Base-by-base conservation (phyloP, 1,140 invertebrate genomes). In the Ceratosolen fusciceps region DNA sequence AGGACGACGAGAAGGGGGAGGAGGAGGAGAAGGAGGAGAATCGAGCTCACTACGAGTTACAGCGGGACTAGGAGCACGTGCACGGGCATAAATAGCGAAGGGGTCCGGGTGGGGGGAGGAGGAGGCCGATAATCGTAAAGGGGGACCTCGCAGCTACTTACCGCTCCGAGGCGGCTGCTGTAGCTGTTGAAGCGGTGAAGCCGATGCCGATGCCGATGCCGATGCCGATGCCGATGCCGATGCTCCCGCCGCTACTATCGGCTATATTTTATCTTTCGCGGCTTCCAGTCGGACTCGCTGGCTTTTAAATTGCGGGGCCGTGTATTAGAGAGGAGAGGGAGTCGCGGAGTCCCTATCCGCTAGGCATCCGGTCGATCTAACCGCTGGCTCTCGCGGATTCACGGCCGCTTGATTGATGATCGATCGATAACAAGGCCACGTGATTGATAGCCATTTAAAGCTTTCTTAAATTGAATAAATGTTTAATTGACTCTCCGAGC, bases 401-500 rank as follows among this genome's bases (percentile, higher is more conserved):
- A 29, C 34, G 49, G 31, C 10, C 24, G 19, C 0, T 62, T 70
- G 58, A 73, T 60, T 37, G 68, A 71, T 78, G 76, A 60, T 7
- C 56, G 26, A 78, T 78, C 70, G 70, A 65, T 54, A 26, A 16
- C 21, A 31, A 29, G 31, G 24, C 67, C 72, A 65, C 10, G 62
- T 80, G 77, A 78, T 62, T 58, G 79, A 83, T 81, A 19, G 75
- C 10, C 29, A 71, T 77, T 77, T 77, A 77, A 77, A 70, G 75
- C 8, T 56, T 58, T 54, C 26, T 37, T 21, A 68, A 77, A 77
- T 77, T 77, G 52, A 58, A 77, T 77, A 67, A 77, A 70, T 54
- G 29, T 60, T 76, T 74, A 74, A 74, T 74, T 74, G 72, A 74
- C 56, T 74, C 37, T 58, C 19, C 71, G 10, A 34, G 71, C 26